phyloP scores from a whole-genome alignment of 2,797 vertebrate genomes.

The Spondyliosoma cantharus region DNA sequence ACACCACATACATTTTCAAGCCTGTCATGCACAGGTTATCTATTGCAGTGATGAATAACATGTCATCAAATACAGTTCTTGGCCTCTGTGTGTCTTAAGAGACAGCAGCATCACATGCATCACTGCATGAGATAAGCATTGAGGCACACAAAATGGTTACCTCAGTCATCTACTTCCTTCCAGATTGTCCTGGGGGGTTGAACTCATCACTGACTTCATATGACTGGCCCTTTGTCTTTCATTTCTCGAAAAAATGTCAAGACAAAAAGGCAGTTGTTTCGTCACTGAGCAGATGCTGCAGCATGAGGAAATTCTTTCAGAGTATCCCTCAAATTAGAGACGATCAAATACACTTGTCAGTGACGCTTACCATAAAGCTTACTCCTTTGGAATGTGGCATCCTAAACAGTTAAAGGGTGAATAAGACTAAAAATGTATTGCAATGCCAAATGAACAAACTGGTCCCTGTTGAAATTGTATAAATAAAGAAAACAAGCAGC shows the following conservation, averaged over 20 bases:
- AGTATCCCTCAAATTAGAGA: conserved; percentile 20
- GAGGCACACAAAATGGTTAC: conserved; percentile 48
- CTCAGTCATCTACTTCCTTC: conserved; percentile 39
- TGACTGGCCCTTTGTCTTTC: conserved; percentile 64
- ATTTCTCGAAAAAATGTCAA: conserved; percentile 41
- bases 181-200: conserved; percentile 41
- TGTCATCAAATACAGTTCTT: conserved; percentile 35
- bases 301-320: conserved; percentile 48
- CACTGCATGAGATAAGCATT: conserved; percentile 36
- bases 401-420: background rate
- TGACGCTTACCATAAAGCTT: background rate
- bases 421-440: background rate
- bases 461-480: background rate
- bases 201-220: conserved; percentile 45
- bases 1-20: conserved; percentile 37
- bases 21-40: conserved; percentile 10
- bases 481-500: background rate
- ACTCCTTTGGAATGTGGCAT: conserved; percentile 1
- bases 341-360: conserved; percentile 2
- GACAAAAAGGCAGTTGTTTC: conserved; percentile 46
- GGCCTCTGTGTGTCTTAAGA: conserved; percentile 29
- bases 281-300: conserved; percentile 50
- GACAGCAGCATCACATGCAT: conserved; percentile 36
- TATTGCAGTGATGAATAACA: conserved; percentile 28
- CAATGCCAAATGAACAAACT: background rate